A percentile compares a stretch with the other conserved stretches of the same genome.
These are phyloP conservation scores for Podarcis lilfordi DNA, from an alignment of 2,797 vertebrate species.

Conservation along the genomic window DNA sequence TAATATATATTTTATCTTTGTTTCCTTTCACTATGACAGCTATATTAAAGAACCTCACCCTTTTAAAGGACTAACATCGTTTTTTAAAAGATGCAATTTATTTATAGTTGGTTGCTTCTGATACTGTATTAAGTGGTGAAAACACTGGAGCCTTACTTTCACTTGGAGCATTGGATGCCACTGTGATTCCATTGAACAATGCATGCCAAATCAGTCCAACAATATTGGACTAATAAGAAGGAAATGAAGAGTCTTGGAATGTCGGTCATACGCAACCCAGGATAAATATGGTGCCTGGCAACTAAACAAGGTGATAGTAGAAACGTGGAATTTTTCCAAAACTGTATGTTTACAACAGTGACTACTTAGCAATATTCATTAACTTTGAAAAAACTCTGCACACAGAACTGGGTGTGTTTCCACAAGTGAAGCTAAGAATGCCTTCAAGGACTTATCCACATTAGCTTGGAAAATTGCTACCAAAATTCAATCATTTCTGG, in stretches of 20 bases:
- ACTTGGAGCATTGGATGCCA: constrained; percentile 2
- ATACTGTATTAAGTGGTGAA: not conserved
- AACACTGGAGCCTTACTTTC: not conserved
- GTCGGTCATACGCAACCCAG: constrained; percentile 8
- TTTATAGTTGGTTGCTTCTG: not conserved
- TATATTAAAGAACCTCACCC: not conserved
- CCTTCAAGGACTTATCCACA: not conserved
- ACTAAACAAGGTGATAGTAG: not conserved
- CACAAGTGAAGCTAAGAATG: constrained; percentile 1
- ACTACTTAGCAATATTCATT: constrained; percentile 7
- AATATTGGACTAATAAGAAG: not conserved
- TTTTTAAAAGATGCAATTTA: not conserved
- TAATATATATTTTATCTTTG: not conserved
- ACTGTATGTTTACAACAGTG: not conserved
- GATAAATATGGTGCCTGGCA: constrained; percentile 1
- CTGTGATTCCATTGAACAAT: not conserved
- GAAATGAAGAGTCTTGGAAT: not conserved
- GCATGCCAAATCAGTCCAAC: not conserved
- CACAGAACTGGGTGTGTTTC: not conserved
- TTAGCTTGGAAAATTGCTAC: not conserved
- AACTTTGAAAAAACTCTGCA: not conserved
- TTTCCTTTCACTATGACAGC: not conserved
- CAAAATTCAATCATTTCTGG: not conserved
- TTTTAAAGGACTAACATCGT: not conserved
- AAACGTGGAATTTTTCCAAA: constrained; percentile 12